Base-by-base conservation (phyloP, 2,113 vertebrate species). In the Corapipo altera region DNA sequence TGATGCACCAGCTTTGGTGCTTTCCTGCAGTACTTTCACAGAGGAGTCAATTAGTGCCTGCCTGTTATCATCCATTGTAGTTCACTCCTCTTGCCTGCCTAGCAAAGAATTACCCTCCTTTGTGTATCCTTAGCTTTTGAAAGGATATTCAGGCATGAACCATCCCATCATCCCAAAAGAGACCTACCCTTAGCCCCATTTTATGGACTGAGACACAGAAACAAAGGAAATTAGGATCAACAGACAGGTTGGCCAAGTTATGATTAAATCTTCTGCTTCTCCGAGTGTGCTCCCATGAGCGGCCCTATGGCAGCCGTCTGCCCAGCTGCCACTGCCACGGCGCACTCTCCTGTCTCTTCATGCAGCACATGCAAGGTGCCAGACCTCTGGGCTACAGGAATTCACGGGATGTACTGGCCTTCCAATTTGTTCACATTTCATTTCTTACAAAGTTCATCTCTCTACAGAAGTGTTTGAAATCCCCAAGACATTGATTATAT, bases 401-500 rank as follows among this genome's bases (percentile, higher is more conserved):
- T 91, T 69, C 28, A 3, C 39, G n/a, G 17, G 35, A 15, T 8
- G 9, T 71, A 59, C 55, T 77, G 75, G 57, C 72, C 75, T 94
- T 88, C 57, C 85, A 57, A 4, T 86, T 85, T 81, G 65, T 88
- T 86, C 1, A 0, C 6, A 10, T 87, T 89, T 93, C 37, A 22
- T 84, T 91, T 87, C 58, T 72, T 61, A 62, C 32, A 78, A 23
- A 32, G 41, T 73, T 71, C 17, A 12, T 54, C 13, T 89, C 88
- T 92, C 83, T 48, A 28, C 57, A 46, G 20, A 78, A 78, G 49
- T 57, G 70, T 79, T 85, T 85, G 52, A 85, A 87, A 82, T 92
- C 77, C 70, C 76, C 39, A 49, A 57, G 88, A 79, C n/a, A 39
- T 87, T 74, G 75, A 95, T 90, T 91, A 51, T 51, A 73, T 92